These are phyloP conservation scores for Osmerus mordax DNA, from an alignment of 2,113 vertebrate genomes.

Conservation along the genomic window DNA sequence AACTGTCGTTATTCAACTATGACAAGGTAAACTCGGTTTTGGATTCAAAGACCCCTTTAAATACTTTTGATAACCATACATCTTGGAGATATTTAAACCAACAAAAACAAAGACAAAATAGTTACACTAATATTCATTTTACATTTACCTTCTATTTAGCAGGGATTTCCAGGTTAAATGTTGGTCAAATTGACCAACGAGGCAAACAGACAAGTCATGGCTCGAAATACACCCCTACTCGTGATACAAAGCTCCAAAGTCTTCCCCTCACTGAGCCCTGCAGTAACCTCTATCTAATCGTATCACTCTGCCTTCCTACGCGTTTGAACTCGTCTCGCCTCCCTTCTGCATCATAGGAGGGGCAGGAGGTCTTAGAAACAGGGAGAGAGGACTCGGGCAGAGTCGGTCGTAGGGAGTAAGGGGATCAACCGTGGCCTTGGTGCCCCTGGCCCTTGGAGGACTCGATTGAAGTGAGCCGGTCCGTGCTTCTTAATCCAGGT, in stretches of 20 bases:
- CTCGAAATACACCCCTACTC: conserved; percentile 18
- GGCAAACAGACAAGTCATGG: too few relatives aligned
- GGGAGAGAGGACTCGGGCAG: background rate
- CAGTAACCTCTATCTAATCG: conserved; percentile 11
- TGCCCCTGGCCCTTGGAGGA: background rate
- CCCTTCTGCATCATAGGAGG: conserved; percentile 7
- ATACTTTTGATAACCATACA: too few relatives aligned
- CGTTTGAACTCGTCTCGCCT: conserved; percentile 12
- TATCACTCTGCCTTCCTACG: conserved; percentile 1
- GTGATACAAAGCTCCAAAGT: background rate
- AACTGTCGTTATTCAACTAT: too few relatives aligned
- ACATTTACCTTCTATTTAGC: too few relatives aligned
- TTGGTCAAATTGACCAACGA: too few relatives aligned
- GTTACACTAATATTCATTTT: too few relatives aligned
- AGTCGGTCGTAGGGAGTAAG: background rate
- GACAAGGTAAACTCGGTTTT: too few relatives aligned
- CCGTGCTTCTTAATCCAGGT: background rate
- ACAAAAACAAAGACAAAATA: too few relatives aligned
- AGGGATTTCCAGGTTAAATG: too few relatives aligned
- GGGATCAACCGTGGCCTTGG: background rate
- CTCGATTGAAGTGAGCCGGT: background rate
- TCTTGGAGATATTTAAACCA: too few relatives aligned
- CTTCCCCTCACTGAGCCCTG: background rate
- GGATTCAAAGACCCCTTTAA: too few relatives aligned
- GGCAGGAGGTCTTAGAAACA: background rate